Evolutionary conservation across 2,113 vertebrate species (phyloP), one percentile per base, ranked within the genome.

Genomic region (Eurypyga helias): DNA sequence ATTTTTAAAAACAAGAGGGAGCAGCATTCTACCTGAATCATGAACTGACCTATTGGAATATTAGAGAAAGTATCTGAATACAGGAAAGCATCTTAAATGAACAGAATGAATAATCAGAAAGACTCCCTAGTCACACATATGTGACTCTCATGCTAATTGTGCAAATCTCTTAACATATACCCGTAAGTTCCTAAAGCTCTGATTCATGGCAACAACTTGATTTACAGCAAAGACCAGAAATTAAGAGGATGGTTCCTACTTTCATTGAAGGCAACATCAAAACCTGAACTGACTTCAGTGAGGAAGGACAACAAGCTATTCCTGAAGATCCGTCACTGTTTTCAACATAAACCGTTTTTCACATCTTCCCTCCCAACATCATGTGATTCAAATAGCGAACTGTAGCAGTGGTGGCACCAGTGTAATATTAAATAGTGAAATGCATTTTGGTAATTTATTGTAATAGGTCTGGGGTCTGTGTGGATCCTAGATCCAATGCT

Each of bases 61-160:
- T 43, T 83, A 65, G 20, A 62, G 60, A 75, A 90, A 71, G 71
- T 46, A 31, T 46, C 46, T 52, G 64, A 93, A 69, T 36, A 78
- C 62, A 61, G 72, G 86, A 78, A 94, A 73, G 60, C 55, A 64
- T 45, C 73, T 85, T 79, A 45, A 77, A 77, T 91, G 76, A 78
- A 60, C 54, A 41, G 60, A 85, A 48, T 70, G 86, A 90, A 60
- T 95, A 81, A 94, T 71, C 49, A 90, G 84, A 73, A 73, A 55
- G 26, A 38, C 48, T 86, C 2, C 57, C 76, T 66, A 46, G 38
- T 93, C 77, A 60, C 76, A 92, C 38, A 25, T 49, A 34, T 81
- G 48, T 33, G 28, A 81, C 46, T 73, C 86, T 89, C 91, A 78
- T 90, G 72, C 51, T 92, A 73, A 90, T 87, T 90, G 91, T 73